These are phyloP conservation scores for Amphipoea oculea DNA, from an alignment of 2,888 invertebrate genomes.

Conservation along the genomic window DNA sequence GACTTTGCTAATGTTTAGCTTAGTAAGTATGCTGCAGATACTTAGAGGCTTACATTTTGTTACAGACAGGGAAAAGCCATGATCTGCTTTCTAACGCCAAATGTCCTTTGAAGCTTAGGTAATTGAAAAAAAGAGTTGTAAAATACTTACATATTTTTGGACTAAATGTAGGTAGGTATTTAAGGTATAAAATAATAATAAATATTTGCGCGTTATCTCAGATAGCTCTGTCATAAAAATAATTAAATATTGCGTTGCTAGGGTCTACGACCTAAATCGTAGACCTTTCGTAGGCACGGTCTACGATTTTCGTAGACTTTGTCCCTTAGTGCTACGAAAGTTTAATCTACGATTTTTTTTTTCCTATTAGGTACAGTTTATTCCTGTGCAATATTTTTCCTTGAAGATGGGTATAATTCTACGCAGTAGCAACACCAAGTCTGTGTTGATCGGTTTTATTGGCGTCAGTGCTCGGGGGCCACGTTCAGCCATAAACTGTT, in stretches of 20 bases:
- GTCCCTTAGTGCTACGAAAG: conserved; percentile 35
- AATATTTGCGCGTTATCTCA: background rate
- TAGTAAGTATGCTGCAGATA: conserved; percentile 4
- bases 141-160: background rate
- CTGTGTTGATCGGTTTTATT: conserved; percentile 82
- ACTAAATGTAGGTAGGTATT: background rate
- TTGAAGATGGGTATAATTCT: conserved; percentile 37
- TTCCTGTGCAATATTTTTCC: background rate
- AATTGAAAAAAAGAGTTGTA: background rate
- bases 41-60: background rate
- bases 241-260: background rate
- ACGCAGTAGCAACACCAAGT: conserved; percentile 58
- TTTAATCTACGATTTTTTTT: background rate
- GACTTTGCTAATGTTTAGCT: background rate
- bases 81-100: background rate
- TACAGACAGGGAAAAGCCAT: background rate
- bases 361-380: background rate
- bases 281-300: conserved; percentile 15
- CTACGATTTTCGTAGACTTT: conserved; percentile 37
- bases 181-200: background rate
- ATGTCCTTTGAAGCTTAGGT: background rate
- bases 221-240: background rate
- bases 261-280: conserved; percentile 14
- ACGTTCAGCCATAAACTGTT: conserved; percentile 79
- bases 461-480: conserved; percentile 77